Conservation (phyloP, 2,113 vertebrate genomes). For the Pseudorectes ferrugineus region DNA sequence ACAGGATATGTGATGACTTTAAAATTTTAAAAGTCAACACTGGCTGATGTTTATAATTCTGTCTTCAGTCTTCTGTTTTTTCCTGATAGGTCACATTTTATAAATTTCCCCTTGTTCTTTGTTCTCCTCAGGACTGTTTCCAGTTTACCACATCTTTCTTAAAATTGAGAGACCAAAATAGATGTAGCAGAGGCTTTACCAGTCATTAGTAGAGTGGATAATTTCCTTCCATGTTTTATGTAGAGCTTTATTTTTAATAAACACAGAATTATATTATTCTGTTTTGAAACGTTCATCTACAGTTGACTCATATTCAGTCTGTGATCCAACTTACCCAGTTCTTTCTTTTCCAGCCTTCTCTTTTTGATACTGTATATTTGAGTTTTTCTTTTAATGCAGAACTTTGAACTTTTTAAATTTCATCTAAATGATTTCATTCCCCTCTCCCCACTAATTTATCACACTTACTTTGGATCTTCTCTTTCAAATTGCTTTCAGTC, state of each 20-base stretch:
- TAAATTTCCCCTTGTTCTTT: slow-evolving; percentile 50
- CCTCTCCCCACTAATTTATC: neutral
- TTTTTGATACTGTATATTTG: neutral
- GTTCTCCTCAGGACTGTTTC: slow-evolving; percentile 31
- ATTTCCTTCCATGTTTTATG: slow-evolving; percentile 36
- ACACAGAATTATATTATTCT: slow-evolving; percentile 39
- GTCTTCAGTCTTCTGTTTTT: slow-evolving; percentile 23
- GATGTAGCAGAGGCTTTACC: slow-evolving; percentile 16
- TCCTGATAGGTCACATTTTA: slow-evolving; percentile 33
- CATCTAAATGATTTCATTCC: neutral
- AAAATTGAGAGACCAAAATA: slow-evolving; percentile 37
- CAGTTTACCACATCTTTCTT: slow-evolving; percentile 40
- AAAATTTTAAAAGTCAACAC: slow-evolving; percentile 29
- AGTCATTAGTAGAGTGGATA: slow-evolving; percentile 25
- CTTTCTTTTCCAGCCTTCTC: neutral
- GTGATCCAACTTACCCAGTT: neutral
- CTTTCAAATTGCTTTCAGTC: neutral
- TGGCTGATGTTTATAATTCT: slow-evolving; percentile 31
- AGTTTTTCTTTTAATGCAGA: neutral
- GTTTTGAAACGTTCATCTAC: neutral
- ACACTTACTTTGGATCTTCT: neutral
- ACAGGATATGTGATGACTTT: slow-evolving; percentile 4
- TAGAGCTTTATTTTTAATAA: slow-evolving; percentile 45
- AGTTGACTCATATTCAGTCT: slow-evolving; percentile 23
- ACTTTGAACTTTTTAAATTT: neutral